Conservation (phyloP, 2,113 vertebrate genomes). For the Alexandromys fortis region DNA sequence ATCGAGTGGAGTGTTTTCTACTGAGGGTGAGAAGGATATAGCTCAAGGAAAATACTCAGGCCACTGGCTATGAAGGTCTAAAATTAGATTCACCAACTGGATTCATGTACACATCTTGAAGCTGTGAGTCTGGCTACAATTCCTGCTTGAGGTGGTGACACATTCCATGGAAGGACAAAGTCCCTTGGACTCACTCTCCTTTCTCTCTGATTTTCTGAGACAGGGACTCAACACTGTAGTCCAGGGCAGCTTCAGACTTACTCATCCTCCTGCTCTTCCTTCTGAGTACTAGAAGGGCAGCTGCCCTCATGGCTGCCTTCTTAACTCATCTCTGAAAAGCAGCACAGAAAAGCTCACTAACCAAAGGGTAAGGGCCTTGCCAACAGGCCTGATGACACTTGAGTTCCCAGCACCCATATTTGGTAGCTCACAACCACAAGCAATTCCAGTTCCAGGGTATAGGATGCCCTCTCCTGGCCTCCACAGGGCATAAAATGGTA, state of each 20-base stretch:
- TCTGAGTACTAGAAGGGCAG: neutral
- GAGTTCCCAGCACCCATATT: neutral
- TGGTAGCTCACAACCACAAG: neutral
- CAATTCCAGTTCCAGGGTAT: neutral
- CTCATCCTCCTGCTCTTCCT: neutral
- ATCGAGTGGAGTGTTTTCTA: neutral
- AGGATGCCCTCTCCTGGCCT: no score
- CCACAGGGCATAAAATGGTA: neutral
- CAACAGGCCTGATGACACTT: no score
- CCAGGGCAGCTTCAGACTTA: neutral
- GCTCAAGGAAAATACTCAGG: slow-evolving; percentile 43
- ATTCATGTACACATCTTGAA: slow-evolving; percentile 55
- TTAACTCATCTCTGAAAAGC: no score
- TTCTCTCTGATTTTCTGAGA: neutral
- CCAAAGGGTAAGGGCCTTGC: neutral
- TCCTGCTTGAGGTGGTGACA: slow-evolving; percentile 36
- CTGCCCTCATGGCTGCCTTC: neutral
- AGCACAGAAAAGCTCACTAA: neutral
- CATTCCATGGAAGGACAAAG: slow-evolving; percentile 14
- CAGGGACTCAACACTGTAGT: neutral
- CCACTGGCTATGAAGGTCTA: slow-evolving; percentile 29
- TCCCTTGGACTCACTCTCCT: neutral
- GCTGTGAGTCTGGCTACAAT: slow-evolving; percentile 27
- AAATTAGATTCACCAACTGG: slow-evolving; percentile 60
- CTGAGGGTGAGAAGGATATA: neutral